Conservation (phyloP, 2,888 invertebrate genomes). For the Leucophora obtusa region DNA sequence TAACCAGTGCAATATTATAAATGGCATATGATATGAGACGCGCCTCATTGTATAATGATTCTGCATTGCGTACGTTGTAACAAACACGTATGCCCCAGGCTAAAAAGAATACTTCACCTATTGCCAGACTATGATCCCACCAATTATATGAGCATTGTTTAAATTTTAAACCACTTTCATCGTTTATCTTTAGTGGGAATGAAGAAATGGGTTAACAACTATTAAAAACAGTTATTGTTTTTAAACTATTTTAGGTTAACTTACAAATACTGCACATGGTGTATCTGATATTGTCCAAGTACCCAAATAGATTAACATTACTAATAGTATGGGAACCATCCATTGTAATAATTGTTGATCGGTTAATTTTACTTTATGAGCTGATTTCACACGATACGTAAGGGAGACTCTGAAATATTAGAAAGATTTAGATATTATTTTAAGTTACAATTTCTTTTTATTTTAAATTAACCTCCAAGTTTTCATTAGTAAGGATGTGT, state of each 20-base stretch:
- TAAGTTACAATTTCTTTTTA: background rate
- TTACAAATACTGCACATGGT: constrained; percentile 87
- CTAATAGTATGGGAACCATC: constrained; percentile 94
- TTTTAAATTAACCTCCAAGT: constrained; percentile 88
- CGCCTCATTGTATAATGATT: constrained; percentile 95
- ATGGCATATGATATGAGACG: constrained; percentile 95
- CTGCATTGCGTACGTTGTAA: constrained; percentile 92
- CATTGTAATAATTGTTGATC: constrained; percentile 95
- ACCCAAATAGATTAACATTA: constrained; percentile 91
- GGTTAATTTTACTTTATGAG: constrained; percentile 94
- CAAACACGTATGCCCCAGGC: constrained; percentile 92
- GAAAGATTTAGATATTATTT: background rate
- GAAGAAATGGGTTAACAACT: background rate
- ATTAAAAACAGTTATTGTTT: background rate
- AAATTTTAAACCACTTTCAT: constrained; percentile 88
- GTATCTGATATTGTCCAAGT: constrained; percentile 95
- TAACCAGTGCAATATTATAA: constrained; percentile 95
- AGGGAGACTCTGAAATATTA: constrained; percentile 85
- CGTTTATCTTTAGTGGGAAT: constrained; percentile 81
- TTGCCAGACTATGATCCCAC: constrained; percentile 96
- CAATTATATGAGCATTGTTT: constrained; percentile 94
- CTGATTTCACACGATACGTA: constrained; percentile 95
- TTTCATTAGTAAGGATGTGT: constrained; percentile 94
- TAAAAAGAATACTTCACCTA: constrained; percentile 87
- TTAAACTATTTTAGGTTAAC: constrained; percentile 67